A percentile compares a stretch with the other conserved stretches of the same genome.
Evolutionary conservation across 2,797 vertebrate species (phyloP).

Genomic region (Eidolon dupreanum): DNA sequence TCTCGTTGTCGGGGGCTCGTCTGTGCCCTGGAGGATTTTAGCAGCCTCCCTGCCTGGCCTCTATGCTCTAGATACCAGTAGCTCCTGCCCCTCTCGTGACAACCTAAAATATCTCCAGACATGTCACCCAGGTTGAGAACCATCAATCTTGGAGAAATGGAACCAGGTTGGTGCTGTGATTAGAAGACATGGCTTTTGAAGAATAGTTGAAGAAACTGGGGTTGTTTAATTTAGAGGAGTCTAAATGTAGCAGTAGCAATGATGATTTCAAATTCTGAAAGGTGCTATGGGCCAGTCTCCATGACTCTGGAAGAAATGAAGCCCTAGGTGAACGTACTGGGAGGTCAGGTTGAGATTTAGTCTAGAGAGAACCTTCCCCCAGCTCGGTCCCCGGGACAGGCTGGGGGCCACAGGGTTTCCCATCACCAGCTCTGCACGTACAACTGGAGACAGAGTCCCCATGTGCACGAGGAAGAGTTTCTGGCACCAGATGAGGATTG

Average conservation of each 20-base stretch:
- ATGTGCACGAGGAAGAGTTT: background rate
- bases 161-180: background rate
- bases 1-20: background rate
- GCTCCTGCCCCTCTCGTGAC: background rate
- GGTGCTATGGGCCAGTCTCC: background rate
- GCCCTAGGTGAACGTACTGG: background rate
- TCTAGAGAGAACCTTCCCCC: background rate
- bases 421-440: fast-evolving
- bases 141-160: background rate
- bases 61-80: background rate
- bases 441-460: no score
- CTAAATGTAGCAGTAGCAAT: background rate
- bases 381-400: background rate
- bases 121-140: background rate
- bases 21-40: background rate
- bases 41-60: background rate
- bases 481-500: background rate
- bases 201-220: background rate
- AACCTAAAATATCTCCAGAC: background rate
- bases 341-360: background rate
- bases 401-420: background rate
- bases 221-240: background rate
- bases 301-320: background rate
- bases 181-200: background rate
- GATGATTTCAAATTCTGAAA: background rate